These are phyloP conservation scores for Anagrus nilaparvatae DNA, from an alignment of 1,140 invertebrate genomes.

Conservation along the genomic window DNA sequence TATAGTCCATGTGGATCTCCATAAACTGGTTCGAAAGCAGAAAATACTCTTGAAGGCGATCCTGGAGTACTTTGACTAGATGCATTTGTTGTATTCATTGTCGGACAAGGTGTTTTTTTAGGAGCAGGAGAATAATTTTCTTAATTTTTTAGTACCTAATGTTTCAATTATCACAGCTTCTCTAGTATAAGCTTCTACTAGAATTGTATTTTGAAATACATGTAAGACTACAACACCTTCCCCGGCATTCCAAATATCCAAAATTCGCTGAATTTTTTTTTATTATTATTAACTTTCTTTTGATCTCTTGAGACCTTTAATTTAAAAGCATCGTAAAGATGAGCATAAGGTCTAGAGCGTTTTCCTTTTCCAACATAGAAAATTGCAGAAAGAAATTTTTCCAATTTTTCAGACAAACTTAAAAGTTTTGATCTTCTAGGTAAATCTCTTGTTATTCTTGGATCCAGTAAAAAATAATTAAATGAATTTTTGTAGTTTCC, in stretches of 20 bases:
- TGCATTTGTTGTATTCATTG: too few species aligned
- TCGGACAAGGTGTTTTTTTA: too few species aligned
- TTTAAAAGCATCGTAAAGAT: conserved; percentile 78
- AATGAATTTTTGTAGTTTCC: conserved; percentile 74
- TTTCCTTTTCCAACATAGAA: conserved; percentile 76
- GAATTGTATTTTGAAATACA: conserved; percentile 82
- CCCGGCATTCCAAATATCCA: conserved; percentile 77
- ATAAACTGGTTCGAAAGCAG: conserved; percentile 34
- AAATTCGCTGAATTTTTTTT: conserved; percentile 71
- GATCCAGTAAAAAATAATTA: conserved; percentile 84
- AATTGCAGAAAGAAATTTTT: conserved; percentile 60
- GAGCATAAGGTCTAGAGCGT: conserved; percentile 71
- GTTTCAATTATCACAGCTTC: conserved; percentile 92
- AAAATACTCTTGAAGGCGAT: conserved; percentile 34
- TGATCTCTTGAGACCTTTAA: conserved; percentile 41
- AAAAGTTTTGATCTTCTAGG: conserved; percentile 46
- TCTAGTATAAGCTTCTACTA: conserved; percentile 83
- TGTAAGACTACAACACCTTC: conserved; percentile 83
- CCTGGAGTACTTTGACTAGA: conserved; percentile 15
- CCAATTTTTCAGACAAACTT: conserved; percentile 48
- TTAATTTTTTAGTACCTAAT: conserved; percentile 64
- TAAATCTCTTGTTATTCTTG: conserved; percentile 69
- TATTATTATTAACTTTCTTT: conserved; percentile 20
- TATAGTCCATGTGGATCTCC: conserved; percentile 35
- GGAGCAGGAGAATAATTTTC: too few species aligned